Evolutionary conservation across 1,140 invertebrate species (phyloP).

Genomic region (Zaprionus lachaisei): DNA sequence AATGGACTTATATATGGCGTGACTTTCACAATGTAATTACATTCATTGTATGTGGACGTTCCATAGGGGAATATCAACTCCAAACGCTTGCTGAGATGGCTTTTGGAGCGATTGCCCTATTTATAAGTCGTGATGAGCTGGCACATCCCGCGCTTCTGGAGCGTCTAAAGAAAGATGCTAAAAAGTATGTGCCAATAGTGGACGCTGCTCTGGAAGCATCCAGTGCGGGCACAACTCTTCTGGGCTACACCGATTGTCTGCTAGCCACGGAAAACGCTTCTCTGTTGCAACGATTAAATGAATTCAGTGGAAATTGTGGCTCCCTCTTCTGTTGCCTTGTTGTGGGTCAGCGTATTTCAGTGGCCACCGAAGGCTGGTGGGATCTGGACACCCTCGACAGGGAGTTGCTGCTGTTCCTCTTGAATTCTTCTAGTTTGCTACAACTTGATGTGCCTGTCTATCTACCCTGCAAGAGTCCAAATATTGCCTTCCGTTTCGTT

Average conservation of each 20-base stretch:
- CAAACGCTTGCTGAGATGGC: conserved; percentile 87
- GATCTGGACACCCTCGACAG: conserved; percentile 89
- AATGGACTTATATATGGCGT: conserved; percentile 90
- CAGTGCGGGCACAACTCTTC: conserved; percentile 87
- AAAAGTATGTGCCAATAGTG: conserved; percentile 86
- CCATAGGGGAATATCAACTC: conserved; percentile 86
- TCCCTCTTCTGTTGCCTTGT: conserved; percentile 92
- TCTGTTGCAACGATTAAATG: conserved; percentile 86
- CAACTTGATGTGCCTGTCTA: conserved; percentile 91
- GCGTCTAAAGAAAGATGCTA: conserved; percentile 75
- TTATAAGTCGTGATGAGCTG: conserved; percentile 90
- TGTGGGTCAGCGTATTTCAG: conserved; percentile 89
- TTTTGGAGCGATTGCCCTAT: conserved; percentile 89
- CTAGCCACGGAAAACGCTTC: conserved; percentile 88
- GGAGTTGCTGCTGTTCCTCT: conserved; percentile 88
- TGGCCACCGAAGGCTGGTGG: conserved; percentile 93
- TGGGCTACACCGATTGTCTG: conserved; percentile 87
- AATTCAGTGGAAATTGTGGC: conserved; percentile 88
- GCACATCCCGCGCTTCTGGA: conserved; percentile 78
- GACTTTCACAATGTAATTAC: conserved; percentile 87
- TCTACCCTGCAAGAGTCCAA: conserved; percentile 91
- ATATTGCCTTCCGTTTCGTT: conserved; percentile 77
- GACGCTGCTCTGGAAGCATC: conserved; percentile 89
- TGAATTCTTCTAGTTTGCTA: conserved; percentile 86
- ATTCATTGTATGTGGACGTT: conserved; percentile 87